Percentiles rank a stretch among this genome's conserved stretches.
These are phyloP conservation scores for Trichopoda pennipes DNA, from an alignment of 2,888 invertebrate species.

Conservation along the genomic window DNA sequence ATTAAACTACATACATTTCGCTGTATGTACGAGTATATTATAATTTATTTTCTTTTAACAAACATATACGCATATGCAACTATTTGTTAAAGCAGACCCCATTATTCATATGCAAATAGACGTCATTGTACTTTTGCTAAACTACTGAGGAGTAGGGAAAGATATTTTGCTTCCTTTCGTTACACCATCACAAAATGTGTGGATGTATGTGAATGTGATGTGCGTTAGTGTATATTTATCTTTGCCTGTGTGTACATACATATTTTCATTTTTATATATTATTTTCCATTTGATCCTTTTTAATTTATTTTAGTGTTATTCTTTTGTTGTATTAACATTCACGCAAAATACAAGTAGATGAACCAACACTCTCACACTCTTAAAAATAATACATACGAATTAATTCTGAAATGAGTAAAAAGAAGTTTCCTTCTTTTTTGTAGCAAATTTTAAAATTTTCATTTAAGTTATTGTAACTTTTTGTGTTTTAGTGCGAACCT, in stretches of 20 bases:
- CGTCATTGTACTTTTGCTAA: slow-evolving; percentile 55
- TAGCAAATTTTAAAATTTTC: slow-evolving; percentile 40
- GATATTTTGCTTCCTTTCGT: slow-evolving; percentile 13
- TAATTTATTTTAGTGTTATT: slow-evolving; percentile 59
- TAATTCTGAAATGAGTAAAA: slow-evolving; percentile 33
- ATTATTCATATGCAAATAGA: slow-evolving; percentile 66
- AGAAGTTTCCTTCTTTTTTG: slow-evolving; percentile 29
- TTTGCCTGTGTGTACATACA: too few relatives aligned
- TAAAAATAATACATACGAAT: neutral
- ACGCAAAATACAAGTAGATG: neutral
- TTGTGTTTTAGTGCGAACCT: neutral
- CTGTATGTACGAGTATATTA: neutral
- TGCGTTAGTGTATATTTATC: too few relatives aligned
- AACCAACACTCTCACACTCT: neutral
- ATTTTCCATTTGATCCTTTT: slow-evolving; percentile 50
- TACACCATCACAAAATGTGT: slow-evolving; percentile 28
- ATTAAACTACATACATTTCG: neutral
- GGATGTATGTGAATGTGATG: slow-evolving; percentile 18
- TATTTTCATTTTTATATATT: slow-evolving; percentile 30
- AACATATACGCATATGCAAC: neutral
- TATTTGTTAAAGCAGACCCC: slow-evolving; percentile 18
- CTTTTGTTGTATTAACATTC: slow-evolving; percentile 24
- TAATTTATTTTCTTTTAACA: slow-evolving; percentile 22
- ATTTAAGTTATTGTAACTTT: slow-evolving; percentile 56
- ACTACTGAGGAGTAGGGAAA: slow-evolving; percentile 22